Evolutionary conservation across 2,888 invertebrate species (phyloP).

Genomic region (Nomada fucata): DNA sequence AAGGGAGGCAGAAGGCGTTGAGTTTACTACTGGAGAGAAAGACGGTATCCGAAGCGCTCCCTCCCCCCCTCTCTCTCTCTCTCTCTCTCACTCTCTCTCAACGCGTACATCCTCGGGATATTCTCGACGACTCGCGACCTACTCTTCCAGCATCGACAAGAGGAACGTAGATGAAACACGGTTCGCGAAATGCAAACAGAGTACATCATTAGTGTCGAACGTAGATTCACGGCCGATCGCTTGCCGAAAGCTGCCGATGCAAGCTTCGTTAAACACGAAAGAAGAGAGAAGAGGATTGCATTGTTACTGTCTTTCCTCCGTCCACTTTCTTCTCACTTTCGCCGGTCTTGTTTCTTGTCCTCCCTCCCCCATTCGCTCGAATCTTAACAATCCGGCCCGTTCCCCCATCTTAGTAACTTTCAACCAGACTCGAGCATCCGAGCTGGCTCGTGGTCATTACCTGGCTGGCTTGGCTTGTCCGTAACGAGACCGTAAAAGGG

Average conservation of each 20-base stretch:
- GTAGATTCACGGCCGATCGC: constrained; percentile 78
- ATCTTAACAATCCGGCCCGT: constrained; percentile 56
- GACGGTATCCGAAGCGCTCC: constrained; percentile 19
- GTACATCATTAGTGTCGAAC: constrained; percentile 77
- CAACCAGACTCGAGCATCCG: constrained; percentile 47
- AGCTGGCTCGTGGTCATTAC: constrained; percentile 63
- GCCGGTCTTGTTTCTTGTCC: constrained; percentile 8
- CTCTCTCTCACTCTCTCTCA: no score
- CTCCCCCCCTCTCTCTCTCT: not conserved
- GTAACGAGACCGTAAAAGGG: constrained; percentile 61
- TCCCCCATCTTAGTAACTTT: constrained; percentile 44
- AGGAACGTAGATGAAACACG: not conserved
- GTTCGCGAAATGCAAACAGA: constrained; percentile 60
- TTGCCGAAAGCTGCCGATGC: constrained; percentile 72
- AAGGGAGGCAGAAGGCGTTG: not conserved
- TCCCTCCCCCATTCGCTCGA: not conserved
- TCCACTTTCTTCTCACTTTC: constrained; percentile 26
- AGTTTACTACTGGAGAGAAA: constrained; percentile 16
- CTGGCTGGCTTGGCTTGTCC: constrained; percentile 28
- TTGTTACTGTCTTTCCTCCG: constrained; percentile 68
- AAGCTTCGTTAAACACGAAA: constrained; percentile 73
- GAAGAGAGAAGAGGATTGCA: constrained; percentile 71
- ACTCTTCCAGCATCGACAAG: constrained; percentile 7
- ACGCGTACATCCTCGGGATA: constrained; percentile 50
- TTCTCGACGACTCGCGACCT: constrained; percentile 50